Evolutionary conservation across 1,140 invertebrate species (phyloP), one percentile per base, ranked within the genome.

Genomic region (Druon quercuslanigerum): DNA sequence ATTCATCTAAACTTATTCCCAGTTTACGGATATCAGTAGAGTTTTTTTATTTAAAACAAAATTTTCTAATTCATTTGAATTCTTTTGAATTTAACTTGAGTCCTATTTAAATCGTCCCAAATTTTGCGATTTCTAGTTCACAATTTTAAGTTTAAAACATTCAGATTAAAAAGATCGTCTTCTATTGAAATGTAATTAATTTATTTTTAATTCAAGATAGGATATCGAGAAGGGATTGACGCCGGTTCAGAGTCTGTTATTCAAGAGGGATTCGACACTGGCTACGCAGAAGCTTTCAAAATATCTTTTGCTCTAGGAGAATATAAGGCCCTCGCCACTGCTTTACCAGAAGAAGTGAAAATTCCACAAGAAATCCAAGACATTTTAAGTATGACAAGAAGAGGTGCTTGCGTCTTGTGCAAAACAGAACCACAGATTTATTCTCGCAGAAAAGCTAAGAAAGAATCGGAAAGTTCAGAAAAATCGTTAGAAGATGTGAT

Each of bases 251-350:
- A 92, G 50, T 78, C 85, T 50, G 90, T 90, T 20, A 92, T 93
- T 60, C 93, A 94, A 85, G 76, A 87, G 1, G 90, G 91, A 73
- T 94, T 94, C 83, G 92, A 94, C 77, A 82, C 80, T 17, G 93
- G 93, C 3, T 94, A 93, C 79, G 82, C 83, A 13, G 89, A 92
- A 76, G 93, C 92, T 12, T 91, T 93, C 20, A 86, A 85, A 74
- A 90, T 85, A 12, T 91, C 90, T 51, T 92, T 92, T 66, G 79
- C 86, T 52, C 46, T 94, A 50, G 91, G 92, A 77, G 85, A 84
- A 81, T 88, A 86, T 71, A 92, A 92, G 82, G 88, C 87, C 14
- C 70, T 89, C 60, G 74, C 79, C 33, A 75, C 60, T 9, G 12
- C 14, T 50, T 40, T 76, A 13, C 46, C 79, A 7, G 78, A 81